These are phyloP conservation scores for Felis chaus DNA, from an alignment of 2,113 vertebrate species.

Conservation along the genomic window DNA sequence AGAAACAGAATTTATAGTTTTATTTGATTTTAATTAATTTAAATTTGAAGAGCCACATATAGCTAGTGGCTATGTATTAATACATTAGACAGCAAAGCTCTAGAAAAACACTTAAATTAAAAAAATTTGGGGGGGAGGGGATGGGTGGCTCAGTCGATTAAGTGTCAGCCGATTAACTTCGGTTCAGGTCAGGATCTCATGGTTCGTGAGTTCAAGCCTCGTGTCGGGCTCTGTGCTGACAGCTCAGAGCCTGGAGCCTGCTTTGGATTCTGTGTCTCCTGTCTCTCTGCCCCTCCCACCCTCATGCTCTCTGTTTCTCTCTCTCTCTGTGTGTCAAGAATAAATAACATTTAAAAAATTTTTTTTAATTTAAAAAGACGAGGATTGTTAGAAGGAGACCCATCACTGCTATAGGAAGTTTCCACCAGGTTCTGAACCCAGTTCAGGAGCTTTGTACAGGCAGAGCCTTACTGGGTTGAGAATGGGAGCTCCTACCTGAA, in stretches of 20 bases:
- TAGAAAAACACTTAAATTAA: neutral
- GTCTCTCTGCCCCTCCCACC: no score
- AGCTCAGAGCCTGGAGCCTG: no score
- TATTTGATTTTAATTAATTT: neutral
- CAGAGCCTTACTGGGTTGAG: neutral
- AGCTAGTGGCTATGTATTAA: neutral
- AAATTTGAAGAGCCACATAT: neutral
- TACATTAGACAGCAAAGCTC: neutral
- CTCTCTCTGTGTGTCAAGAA: no score
- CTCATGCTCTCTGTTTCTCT: no score
- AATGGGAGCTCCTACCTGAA: neutral
- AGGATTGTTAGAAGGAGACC: neutral
- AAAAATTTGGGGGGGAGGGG: no score
- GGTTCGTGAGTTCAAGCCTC: no score
- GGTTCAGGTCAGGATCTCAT: no score
- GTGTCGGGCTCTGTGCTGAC: no score
- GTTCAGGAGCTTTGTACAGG: neutral
- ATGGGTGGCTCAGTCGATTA: no score
- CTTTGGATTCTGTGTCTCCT: no score
- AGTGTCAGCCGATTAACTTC: no score
- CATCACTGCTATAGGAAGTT: neutral
- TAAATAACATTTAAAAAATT: neutral
- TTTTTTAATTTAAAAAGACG: neutral
- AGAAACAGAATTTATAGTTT: neutral
- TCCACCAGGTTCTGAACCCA: neutral